Evolutionary conservation across 2,888 invertebrate species (phyloP).

Genomic region (Isoperla grammatica): DNA sequence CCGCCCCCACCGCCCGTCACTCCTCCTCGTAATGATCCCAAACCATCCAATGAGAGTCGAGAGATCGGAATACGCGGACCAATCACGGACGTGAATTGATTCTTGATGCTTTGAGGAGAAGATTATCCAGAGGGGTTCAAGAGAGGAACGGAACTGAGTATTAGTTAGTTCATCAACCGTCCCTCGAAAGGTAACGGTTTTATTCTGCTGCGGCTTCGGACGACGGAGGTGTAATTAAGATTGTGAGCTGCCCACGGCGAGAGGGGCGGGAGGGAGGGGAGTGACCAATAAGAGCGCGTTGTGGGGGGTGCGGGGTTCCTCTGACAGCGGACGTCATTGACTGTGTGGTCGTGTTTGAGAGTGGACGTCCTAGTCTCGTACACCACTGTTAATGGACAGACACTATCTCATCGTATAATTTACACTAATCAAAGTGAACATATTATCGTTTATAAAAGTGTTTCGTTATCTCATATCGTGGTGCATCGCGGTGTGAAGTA

Average conservation of each 20-base stretch:
- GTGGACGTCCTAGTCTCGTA: no score
- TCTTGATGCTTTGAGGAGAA: slow-evolving; percentile 1
- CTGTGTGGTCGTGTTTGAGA: slow-evolving; percentile 39
- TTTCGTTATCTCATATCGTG: no score
- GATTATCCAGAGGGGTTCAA: slow-evolving; percentile 2
- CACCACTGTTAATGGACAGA: no score
- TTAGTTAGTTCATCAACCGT: slow-evolving; percentile 11
- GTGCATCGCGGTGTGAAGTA: no score
- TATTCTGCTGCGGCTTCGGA: neutral
- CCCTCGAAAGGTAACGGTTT: slow-evolving; percentile 1
- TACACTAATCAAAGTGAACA: no score
- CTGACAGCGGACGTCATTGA: slow-evolving; percentile 40
- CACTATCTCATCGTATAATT: no score
- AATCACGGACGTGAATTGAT: slow-evolving; percentile 6
- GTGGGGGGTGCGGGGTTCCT: slow-evolving; percentile 30
- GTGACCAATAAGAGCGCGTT: slow-evolving; percentile 27
- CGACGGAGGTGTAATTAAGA: slow-evolving; percentile 27
- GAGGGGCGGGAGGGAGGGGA: slow-evolving; percentile 27
- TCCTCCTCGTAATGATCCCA: slow-evolving; percentile 1
- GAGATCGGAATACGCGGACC: neutral
- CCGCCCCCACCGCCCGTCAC: slow-evolving; percentile 4
- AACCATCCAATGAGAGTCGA: neutral
- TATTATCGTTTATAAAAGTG: no score
- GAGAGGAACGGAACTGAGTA: neutral
- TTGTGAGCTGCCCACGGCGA: slow-evolving; percentile 31